Evolutionary conservation across 2,888 invertebrate genomes (phyloP).

Genomic region (Chydorus sphaericus): DNA sequence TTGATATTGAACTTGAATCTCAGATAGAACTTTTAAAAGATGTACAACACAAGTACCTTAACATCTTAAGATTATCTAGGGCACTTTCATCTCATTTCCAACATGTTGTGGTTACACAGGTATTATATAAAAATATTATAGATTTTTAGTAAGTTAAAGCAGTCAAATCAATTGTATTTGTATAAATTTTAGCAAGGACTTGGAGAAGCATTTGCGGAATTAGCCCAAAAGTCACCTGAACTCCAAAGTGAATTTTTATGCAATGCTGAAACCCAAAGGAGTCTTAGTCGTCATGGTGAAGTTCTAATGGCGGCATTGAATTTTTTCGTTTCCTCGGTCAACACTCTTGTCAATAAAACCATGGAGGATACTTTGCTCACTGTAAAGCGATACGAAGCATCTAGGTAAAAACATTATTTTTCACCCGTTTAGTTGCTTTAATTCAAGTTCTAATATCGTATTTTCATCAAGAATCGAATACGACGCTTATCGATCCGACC

Average conservation of each 20-base stretch:
- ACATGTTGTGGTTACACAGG: conserved; percentile 67
- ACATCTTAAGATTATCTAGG: conserved; percentile 68
- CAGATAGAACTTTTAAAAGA: conserved; percentile 86
- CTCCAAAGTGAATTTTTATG: conserved; percentile 86
- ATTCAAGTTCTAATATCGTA: neutral
- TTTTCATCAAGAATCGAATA: conserved; percentile 62
- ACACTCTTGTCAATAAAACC: conserved; percentile 91
- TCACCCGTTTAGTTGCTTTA: conserved; percentile 1
- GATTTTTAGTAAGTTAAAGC: neutral
- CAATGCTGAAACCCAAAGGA: conserved; percentile 90
- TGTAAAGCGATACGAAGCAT: conserved; percentile 57
- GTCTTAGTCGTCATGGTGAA: conserved; percentile 85
- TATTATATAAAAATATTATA: conserved; percentile 21
- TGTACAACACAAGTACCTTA: conserved; percentile 81
- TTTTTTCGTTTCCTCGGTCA: conserved; percentile 89
- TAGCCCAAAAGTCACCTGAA: conserved; percentile 91
- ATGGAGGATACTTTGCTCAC: conserved; percentile 86
- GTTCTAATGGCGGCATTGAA: conserved; percentile 79
- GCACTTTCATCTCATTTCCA: conserved; percentile 77
- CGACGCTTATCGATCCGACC: conserved; percentile 91
- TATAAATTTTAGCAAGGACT: conserved; percentile 51
- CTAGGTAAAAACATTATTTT: conserved; percentile 38
- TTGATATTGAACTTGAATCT: conserved; percentile 82
- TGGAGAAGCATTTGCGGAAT: conserved; percentile 84
- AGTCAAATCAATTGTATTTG: conserved; percentile 4